Evolutionary conservation across 2,797 vertebrate species (phyloP).

Genomic region (Tapera naevia): DNA sequence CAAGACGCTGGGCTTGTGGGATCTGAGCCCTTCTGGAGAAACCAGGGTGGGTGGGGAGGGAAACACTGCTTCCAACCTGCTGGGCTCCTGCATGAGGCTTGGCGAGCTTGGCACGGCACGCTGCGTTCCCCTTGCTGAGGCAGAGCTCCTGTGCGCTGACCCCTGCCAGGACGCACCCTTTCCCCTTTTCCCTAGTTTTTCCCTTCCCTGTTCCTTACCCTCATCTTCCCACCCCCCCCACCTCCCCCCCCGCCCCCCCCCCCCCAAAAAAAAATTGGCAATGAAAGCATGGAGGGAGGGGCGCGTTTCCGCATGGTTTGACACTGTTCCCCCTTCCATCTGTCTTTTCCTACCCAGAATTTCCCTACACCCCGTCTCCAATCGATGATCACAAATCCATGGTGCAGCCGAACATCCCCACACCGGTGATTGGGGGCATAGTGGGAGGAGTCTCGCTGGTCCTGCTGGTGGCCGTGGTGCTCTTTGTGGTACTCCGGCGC

Average conservation of each 20-base stretch:
- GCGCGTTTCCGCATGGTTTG: constrained; percentile 82
- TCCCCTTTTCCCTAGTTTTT: constrained; percentile 65
- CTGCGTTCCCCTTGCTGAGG: not conserved
- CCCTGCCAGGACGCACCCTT: not conserved
- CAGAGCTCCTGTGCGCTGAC: constrained; percentile 3
- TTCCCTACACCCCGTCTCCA: constrained; percentile 88
- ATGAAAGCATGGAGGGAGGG: constrained; percentile 75
- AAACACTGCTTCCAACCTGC: not conserved
- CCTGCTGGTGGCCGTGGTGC: constrained; percentile 83
- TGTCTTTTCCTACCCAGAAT: constrained; percentile 99
- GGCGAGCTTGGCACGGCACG: constrained; percentile 19
- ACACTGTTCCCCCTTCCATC: constrained; percentile 93
- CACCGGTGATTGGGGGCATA: constrained; percentile 88
- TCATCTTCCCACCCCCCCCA: constrained; percentile 57
- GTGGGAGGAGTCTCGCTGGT: constrained; percentile 90
- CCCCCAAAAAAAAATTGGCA: constrained; percentile 24
- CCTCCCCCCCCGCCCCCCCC: not conserved
- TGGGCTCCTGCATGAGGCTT: constrained; percentile 51
- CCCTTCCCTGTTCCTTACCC: constrained; percentile 73
- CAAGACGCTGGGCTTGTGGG: not conserved
- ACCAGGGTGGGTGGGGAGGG: constrained; percentile 1
- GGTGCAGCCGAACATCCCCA: constrained; percentile 79
- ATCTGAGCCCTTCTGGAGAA: not conserved
- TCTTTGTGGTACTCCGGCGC: constrained; percentile 90
- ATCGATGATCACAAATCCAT: constrained; percentile 70